Evolutionary conservation across 2,797 vertebrate species (phyloP).

Genomic region (Hoplostethus atlanticus): DNA sequence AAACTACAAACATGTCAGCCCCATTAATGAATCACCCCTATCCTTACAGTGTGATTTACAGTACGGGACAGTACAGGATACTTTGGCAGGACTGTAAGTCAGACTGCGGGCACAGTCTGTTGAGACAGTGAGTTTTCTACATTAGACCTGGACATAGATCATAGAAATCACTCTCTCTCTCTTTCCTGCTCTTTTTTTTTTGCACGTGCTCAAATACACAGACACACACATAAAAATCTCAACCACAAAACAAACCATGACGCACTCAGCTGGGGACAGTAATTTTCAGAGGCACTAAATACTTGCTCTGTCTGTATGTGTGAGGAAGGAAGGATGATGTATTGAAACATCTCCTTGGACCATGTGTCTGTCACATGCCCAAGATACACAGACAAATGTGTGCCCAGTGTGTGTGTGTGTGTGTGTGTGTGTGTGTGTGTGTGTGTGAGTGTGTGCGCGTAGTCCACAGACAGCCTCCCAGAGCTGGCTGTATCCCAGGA

Average conservation of each 20-base stretch:
- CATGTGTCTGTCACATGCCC: constrained; percentile 54
- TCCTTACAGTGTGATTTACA: constrained; percentile 37
- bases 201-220: constrained; percentile 1
- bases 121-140: constrained; percentile 61
- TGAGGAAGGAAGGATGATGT: constrained; percentile 47
- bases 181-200: background rate
- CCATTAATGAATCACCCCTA: constrained; percentile 43
- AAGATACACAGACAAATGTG: constrained; percentile 59
- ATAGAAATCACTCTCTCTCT: constrained; percentile 43
- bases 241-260: constrained; percentile 66
- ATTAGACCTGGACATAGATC: constrained; percentile 58
- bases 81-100: constrained; percentile 46
- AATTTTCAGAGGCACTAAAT: constrained; percentile 53
- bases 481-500: constrained; percentile 60
- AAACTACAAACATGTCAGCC: constrained; percentile 17
- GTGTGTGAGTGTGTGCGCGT: constrained; percentile 20
- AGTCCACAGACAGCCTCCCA: constrained; percentile 51
- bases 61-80: constrained; percentile 36
- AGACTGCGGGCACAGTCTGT: constrained; percentile 47
- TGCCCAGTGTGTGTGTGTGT: constrained; percentile 32
- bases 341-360: constrained; percentile 66
- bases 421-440: constrained; percentile 33
- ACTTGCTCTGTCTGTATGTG: constrained; percentile 43
- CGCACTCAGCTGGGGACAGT: constrained; percentile 50
- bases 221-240: constrained; percentile 28